These are phyloP conservation scores for Dicaeum eximium DNA, from an alignment of 2,113 vertebrate genomes.

Conservation along the genomic window DNA sequence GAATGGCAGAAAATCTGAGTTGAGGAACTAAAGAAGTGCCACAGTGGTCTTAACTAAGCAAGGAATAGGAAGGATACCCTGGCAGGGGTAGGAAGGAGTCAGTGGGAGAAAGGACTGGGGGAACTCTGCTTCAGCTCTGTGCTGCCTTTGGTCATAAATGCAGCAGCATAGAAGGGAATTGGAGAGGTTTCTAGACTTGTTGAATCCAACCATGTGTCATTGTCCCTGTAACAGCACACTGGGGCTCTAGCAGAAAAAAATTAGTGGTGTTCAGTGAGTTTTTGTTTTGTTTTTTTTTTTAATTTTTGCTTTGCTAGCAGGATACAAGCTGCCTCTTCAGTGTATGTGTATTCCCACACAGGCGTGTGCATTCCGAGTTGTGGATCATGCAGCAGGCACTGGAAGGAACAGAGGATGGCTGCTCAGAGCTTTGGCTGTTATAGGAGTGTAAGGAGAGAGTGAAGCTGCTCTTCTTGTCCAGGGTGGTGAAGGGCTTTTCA, in stretches of 20 bases:
- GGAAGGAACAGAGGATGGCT: not conserved
- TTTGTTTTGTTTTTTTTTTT: not conserved
- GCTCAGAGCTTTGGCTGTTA: fast-evolving
- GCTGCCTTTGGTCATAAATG: not conserved
- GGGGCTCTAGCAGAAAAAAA: not conserved
- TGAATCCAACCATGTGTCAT: not conserved
- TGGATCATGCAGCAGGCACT: fast-evolving
- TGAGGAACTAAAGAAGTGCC: not conserved
- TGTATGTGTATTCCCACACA: not conserved
- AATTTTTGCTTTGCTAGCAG: not conserved
- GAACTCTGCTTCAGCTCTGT: not conserved
- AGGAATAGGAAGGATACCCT: not conserved
- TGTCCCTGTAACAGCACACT: not conserved
- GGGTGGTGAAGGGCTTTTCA: slow-evolving; percentile 34
- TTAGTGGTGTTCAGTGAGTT: not conserved
- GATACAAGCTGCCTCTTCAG: not conserved
- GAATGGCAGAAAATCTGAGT: not conserved
- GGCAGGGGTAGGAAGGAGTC: not conserved
- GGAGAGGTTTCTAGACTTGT: not conserved
- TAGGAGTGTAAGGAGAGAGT: fast-evolving
- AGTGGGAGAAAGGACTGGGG: not conserved
- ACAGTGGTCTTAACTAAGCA: not conserved
- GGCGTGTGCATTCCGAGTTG: not conserved
- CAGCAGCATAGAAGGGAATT: not conserved
- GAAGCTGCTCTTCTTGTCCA: slow-evolving; percentile 40